Evolutionary conservation across 2,888 invertebrate species (phyloP), one percentile per base, ranked within the genome.

Genomic region (Hyles lineata): DNA sequence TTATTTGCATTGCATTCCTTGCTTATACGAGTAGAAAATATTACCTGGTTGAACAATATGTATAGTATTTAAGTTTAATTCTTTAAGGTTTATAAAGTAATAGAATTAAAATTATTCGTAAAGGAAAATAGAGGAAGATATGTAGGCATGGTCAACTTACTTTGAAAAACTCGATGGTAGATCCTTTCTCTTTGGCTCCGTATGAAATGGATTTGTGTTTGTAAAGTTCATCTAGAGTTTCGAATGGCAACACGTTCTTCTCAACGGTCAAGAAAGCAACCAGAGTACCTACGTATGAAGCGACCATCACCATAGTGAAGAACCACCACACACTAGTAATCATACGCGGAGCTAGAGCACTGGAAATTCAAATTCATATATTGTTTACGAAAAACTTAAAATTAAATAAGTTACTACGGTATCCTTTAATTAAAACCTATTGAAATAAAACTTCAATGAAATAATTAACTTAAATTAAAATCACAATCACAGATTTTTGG

Each of bases 311-410:
- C 83, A 98, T 95, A 0, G 97, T 97, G 85, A 98, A 98, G 86
- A 98, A 98, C 97, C 98, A 98, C 98, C 97, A 97, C 11, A 97
- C 96, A 71, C 97, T 97, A 0, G 98, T 98, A 29, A 98, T 96
- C 88, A 98, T 96, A 76, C 98, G 96, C 0, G 98, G 98, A 0
- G 97, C 98, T 71, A 97, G 95, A 0, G 98, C 98, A 82, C 98
- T 98, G 89, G 71, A 92, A 74, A 74, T 69, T 77, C 52, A 63
- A 15, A n/a, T 23, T 71, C 2, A 23, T 52, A 52, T 29, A 58
- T 70, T 17, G n/a, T 32, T 58, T 15, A 29, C 19, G n/a, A 19
- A 55, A 21, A 21, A 17, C 50, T 8, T 8, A 35, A 35, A 35
- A 7, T 35, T 0, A 35, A 0, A 8, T 3, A 0, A 43, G 43